A percentile compares a stretch with the other conserved stretches of the same genome.
Evolutionary conservation across 1,140 invertebrate species (phyloP).

Genomic region (Scaptomyza montana): DNA sequence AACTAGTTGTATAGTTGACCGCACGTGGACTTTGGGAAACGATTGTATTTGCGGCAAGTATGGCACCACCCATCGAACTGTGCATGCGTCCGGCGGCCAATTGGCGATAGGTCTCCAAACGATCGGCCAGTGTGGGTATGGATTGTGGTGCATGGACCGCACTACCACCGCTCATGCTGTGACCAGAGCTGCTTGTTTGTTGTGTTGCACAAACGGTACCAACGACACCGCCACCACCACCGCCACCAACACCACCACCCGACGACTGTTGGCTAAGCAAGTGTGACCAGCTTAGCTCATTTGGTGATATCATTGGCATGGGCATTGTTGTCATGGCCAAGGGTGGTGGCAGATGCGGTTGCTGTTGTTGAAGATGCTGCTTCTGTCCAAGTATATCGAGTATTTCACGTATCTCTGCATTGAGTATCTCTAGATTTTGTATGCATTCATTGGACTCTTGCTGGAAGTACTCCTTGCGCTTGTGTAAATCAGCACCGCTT

Average conservation of each 20-base stretch:
- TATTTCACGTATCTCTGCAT: constrained; percentile 89
- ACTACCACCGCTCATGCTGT: constrained; percentile 3
- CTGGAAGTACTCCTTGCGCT: constrained; percentile 83
- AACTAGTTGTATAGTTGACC: constrained; percentile 84
- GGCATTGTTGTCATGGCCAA: constrained; percentile 54
- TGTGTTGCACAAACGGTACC: neutral
- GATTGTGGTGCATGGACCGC: constrained; percentile 83
- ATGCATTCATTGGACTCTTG: constrained; percentile 89
- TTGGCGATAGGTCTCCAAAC: constrained; percentile 85
- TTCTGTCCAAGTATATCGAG: constrained; percentile 88
- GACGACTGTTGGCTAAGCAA: constrained; percentile 69
- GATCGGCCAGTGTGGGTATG: constrained; percentile 84
- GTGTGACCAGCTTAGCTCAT: constrained; percentile 86
- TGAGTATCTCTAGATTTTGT: constrained; percentile 88
- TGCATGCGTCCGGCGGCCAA: constrained; percentile 78
- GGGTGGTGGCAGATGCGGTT: constrained; percentile 72
- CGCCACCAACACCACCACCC: constrained; percentile 2
- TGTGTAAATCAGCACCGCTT: constrained; percentile 85
- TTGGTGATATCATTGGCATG: constrained; percentile 86
- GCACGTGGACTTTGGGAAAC: constrained; percentile 84
- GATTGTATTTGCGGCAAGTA: constrained; percentile 83
- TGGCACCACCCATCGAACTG: constrained; percentile 68
- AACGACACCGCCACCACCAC: constrained; percentile 9
- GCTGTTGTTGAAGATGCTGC: constrained; percentile 84
- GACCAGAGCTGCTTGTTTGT: constrained; percentile 17